phyloP scores from a whole-genome alignment of 2,113 vertebrate species.

The Cryptoleucopteryx plumbea region DNA sequence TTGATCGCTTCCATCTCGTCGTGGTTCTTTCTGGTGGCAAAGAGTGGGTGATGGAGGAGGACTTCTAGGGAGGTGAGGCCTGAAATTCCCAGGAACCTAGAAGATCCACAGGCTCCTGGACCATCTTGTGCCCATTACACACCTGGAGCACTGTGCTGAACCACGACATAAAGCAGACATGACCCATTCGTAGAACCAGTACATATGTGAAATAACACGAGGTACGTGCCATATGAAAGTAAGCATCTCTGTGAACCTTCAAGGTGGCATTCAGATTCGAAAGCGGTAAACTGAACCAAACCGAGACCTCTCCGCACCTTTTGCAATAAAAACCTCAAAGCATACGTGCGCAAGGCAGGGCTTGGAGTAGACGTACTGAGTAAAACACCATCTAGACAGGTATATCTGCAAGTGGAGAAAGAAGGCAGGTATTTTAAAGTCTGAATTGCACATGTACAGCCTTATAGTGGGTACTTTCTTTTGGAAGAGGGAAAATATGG shows the following conservation, averaged over 20 bases:
- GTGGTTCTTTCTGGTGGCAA: not conserved
- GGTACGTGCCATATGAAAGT: not conserved
- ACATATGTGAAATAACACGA: not conserved
- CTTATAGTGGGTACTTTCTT: not conserved
- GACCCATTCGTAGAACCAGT: not conserved
- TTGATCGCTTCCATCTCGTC: not conserved
- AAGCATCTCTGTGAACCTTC: not conserved
- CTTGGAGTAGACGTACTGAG: not conserved
- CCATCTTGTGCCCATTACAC: not conserved
- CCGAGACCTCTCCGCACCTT: not conserved
- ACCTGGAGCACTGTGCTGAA: not conserved
- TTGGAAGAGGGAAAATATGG: not conserved
- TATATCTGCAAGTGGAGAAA: not conserved
- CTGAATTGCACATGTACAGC: not conserved
- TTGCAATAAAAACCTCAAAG: not conserved
- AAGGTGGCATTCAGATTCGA: not conserved
- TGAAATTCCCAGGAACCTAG: not conserved
- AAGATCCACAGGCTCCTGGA: not conserved
- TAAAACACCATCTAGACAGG: not conserved
- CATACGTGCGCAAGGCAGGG: not conserved
- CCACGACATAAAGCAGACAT: not conserved
- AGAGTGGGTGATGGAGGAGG: not conserved
- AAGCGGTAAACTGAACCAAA: not conserved
- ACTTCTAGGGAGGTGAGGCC: not conserved
- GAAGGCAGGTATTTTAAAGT: accelerated